Evolutionary conservation across 2,888 invertebrate species (phyloP), one percentile per base, ranked within the genome.

Genomic region (Balanococcus diminutus): DNA sequence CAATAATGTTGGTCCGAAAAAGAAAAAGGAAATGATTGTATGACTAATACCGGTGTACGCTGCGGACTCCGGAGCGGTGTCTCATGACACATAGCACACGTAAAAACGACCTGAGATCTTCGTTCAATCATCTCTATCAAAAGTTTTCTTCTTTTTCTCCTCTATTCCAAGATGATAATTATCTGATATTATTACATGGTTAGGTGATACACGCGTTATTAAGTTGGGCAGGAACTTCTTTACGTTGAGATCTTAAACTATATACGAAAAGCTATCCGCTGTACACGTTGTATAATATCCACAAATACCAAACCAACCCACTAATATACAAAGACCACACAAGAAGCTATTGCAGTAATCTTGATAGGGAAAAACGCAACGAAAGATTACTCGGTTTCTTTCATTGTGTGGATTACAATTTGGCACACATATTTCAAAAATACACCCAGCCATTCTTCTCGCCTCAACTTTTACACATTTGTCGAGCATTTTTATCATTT

Each of bases 111-210:
- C 32, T 16, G 5, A 51, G n/a, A 16, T 6, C 19, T 79, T 36
- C 32, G 75, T 79, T 79, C 75, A 79, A 79, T 79, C 75, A 79
- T 79, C 75, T 79, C 75, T 79, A 79, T 79, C 75, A 82, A 82
- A 51, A 51, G 22, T 81, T 51, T 82, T 51, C 56, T 46, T 51
- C 9, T 82, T 56, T 56, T 67, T 25, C 8, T 4, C 6, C n/a
- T 51, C n/a, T 22, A 56, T 22, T 84, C 22, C 46, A 51, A 85
- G 85, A 85, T 85, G 75, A 75, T 85, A 85, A 85, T 85, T 85
- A 85, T 85, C 85, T 75, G 85, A 72, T 85, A 85, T 85, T 61
- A 67, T 84, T 85, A 79, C 85, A 75, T 51, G 85, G 75, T 79
- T 79, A 79, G 75, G 75, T 79, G 75, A 79, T 79, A 79, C 75